Base-by-base conservation (phyloP, 2,888 invertebrate species). In the Andrena hattorfiana region DNA sequence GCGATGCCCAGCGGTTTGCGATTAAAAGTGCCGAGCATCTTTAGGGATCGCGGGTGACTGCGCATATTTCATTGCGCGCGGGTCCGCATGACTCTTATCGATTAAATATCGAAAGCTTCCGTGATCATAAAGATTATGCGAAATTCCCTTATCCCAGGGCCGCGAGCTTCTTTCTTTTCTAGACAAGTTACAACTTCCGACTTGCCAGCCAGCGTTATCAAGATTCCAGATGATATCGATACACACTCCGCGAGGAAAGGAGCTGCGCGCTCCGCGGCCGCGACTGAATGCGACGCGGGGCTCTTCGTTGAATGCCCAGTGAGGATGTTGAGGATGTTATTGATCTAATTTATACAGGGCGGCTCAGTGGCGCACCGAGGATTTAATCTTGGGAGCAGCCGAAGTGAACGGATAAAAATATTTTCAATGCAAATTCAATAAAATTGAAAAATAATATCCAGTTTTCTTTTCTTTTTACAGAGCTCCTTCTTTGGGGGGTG, bases 181-280 rank as follows among this genome's bases (percentile, higher is more conserved):
- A 28, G 72, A 69, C 60, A 80, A 67, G 62, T 68, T 63, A 62
- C 76, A 67, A 68, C 81, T 81, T 81, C 80, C 81, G 80, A 81
- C 81, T 67, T 42, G 81, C 56, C 48, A 32, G 32, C 60, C 66
- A n/a, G 60, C 60, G 42, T 67, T 80, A 81, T 81, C 81, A 80
- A 81, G 80, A 81, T 81, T 20, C 30, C 4, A 72, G 81, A 81
- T 72, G 81, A 80, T 80, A 81, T 81, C 80, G 80, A 79, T 84
- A 23, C 42, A 79, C 56, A 26, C 64, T 28, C 30, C 23, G 51
- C 72, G 48, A 56, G 66, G 79, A 86, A 56, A 79, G 71, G 35
- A 75, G 72, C 62, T 56, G 49, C 60, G 59, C 59, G n/a, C 75
- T 59, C 49, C 62, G 10, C 8, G 48, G 35, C 28, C 32, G 23